Percentiles rank a stretch among this genome's conserved stretches.
Conservation (phyloP, 2,113 vertebrate species). For the Grammomys dolichurus region DNA sequence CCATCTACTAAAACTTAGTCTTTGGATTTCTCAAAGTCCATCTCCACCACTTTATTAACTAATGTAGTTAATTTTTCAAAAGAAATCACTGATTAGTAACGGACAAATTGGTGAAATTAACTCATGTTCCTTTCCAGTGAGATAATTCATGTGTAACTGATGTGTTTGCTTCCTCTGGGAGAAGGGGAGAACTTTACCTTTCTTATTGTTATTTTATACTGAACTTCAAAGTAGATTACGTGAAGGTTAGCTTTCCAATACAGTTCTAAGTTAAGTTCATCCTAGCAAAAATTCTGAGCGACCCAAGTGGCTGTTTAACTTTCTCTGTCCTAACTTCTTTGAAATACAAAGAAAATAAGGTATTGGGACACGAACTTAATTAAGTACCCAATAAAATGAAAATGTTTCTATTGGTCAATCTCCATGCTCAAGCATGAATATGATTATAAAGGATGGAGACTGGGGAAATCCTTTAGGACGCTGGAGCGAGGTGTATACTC, state of each 20-base stretch:
- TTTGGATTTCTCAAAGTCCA: not conserved
- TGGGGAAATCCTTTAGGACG: not conserved
- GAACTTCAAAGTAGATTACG: not conserved
- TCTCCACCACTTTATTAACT: not conserved
- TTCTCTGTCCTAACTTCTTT: not conserved
- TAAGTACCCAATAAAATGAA: not conserved
- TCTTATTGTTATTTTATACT: not conserved
- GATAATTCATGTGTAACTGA: not conserved
- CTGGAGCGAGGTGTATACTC: not conserved
- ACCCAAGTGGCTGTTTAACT: not conserved
- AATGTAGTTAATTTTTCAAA: not conserved
- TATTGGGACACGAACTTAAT: not conserved
- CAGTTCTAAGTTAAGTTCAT: not conserved
- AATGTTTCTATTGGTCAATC: not conserved
- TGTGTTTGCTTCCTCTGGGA: slow-evolving; percentile 20
- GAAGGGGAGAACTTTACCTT: not conserved
- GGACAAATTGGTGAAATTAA: not conserved
- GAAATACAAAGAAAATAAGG: not conserved
- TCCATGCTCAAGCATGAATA: not conserved
- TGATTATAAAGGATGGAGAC: not conserved
- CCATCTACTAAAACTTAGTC: not conserved
- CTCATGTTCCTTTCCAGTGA: not conserved
- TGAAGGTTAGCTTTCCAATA: not conserved
- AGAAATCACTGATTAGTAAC: not conserved
- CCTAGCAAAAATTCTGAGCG: not conserved